phyloP scores from a whole-genome alignment of 2,888 invertebrate species.

The Ellobium chinense region DNA sequence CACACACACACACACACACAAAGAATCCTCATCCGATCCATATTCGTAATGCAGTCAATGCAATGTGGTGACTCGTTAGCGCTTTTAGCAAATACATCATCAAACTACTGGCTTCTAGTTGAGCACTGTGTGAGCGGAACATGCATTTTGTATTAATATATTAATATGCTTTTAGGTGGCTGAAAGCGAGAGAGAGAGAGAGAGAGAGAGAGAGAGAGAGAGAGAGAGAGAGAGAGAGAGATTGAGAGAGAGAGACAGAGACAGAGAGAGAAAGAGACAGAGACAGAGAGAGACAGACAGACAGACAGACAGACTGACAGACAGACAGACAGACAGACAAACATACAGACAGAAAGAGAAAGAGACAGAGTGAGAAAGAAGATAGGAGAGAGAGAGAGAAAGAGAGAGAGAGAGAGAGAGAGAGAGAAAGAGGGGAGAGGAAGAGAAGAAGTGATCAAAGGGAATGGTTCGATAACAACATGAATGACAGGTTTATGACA shows the following conservation, averaged over 20 bases:
- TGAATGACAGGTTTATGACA: no score
- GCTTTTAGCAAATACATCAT: no score
- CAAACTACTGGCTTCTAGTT: no score
- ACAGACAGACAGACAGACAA: slow-evolving; percentile 43
- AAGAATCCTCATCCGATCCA: no score
- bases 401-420: neutral
- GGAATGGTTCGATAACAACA: no score
- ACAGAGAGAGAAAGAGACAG: slow-evolving; percentile 18
- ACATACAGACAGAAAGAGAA: slow-evolving; percentile 40
- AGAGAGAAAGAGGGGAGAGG: neutral
- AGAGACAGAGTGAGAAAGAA: neutral
- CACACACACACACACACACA: no score
- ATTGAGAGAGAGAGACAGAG: slow-evolving; percentile 1
- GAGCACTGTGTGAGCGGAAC: no score
- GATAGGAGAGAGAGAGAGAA: neutral
- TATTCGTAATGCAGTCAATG: no score
- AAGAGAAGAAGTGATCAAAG: neutral
- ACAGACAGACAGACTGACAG: slow-evolving; percentile 45
- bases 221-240: slow-evolving; percentile 15
- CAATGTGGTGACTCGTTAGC: no score
- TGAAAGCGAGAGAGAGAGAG: neutral
- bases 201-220: slow-evolving; percentile 22
- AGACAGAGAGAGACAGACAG: slow-evolving; percentile 40
- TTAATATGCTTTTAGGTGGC: no score
- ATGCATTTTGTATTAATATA: no score